Percentiles rank a stretch among this genome's conserved stretches.
phyloP scores from a whole-genome alignment of 2,888 invertebrate species.

The Deilephila porcellus region DNA sequence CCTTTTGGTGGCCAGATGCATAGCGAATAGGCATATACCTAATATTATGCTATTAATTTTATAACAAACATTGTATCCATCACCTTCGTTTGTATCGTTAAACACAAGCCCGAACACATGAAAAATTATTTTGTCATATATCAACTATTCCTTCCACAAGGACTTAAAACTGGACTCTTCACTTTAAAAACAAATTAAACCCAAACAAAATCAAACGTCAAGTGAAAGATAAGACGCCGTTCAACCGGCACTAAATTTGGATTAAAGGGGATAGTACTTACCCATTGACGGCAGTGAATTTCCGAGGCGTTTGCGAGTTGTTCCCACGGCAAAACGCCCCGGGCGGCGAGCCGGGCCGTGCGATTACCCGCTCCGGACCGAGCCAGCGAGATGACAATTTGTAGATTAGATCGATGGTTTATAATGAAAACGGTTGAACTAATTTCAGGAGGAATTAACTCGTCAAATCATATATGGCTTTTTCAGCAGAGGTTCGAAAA shows the following conservation, averaged over 20 bases:
- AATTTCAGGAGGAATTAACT: no score
- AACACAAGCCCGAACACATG: no score
- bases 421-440: constrained; percentile 13
- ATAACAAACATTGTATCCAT: no score
- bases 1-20: no score
- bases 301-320: constrained; percentile 32
- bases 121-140: no score
- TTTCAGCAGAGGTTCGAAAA: no score
- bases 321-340: constrained; percentile 60
- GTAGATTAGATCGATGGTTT: constrained; percentile 38
- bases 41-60: no score
- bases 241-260: constrained; percentile 46
- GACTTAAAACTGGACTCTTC: no score
- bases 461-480: no score
- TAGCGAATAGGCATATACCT: no score
- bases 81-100: no score
- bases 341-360: constrained; percentile 51
- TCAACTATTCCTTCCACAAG: no score
- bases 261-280: constrained; percentile 47
- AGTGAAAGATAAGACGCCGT: constrained; percentile 31
- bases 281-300: constrained; percentile 45
- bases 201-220: constrained; percentile 24
- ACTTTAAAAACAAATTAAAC: neutral
- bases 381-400: constrained; percentile 53
- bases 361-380: constrained; percentile 52